phyloP scores from a whole-genome alignment of 1,140 invertebrate genomes.

The Ceratina calcarata region DNA sequence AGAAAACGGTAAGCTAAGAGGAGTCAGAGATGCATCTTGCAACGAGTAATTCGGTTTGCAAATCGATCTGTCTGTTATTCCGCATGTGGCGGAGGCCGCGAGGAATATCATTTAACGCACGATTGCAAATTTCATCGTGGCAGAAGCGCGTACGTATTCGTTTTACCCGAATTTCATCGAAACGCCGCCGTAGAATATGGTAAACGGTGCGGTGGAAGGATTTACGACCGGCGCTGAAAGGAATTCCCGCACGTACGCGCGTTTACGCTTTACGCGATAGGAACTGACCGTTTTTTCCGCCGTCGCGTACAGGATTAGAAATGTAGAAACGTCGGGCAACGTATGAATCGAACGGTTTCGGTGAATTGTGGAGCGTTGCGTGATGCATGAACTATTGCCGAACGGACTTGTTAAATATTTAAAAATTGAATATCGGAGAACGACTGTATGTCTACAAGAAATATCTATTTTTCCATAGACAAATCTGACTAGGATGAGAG shows the following conservation, averaged over 20 bases:
- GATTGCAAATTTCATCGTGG: slow-evolving; percentile 27
- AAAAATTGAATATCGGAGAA: no score
- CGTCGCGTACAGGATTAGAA: background rate
- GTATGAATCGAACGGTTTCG: no score
- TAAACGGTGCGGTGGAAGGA: slow-evolving; percentile 1
- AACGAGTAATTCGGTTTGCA: slow-evolving; percentile 18
- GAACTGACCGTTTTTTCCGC: background rate
- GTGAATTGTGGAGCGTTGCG: no score
- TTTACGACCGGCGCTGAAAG: slow-evolving; percentile 21
- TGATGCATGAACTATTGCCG: no score
- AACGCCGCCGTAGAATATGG: background rate
- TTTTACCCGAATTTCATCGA: slow-evolving; percentile 13
- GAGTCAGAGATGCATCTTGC: slow-evolving; percentile 4
- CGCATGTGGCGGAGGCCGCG: background rate
- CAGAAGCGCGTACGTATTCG: background rate
- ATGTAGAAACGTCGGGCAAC: background rate
- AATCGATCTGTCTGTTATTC: slow-evolving; percentile 30
- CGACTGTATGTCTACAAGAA: no score
- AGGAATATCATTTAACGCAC: slow-evolving; percentile 19
- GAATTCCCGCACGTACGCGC: background rate
- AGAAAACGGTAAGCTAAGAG: no score
- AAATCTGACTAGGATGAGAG: no score
- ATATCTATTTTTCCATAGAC: no score
- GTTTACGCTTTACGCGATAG: background rate
- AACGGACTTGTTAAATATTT: no score